These are phyloP conservation scores for Colistium nudipinnis DNA, from an alignment of 2,113 vertebrate species.

Conservation along the genomic window DNA sequence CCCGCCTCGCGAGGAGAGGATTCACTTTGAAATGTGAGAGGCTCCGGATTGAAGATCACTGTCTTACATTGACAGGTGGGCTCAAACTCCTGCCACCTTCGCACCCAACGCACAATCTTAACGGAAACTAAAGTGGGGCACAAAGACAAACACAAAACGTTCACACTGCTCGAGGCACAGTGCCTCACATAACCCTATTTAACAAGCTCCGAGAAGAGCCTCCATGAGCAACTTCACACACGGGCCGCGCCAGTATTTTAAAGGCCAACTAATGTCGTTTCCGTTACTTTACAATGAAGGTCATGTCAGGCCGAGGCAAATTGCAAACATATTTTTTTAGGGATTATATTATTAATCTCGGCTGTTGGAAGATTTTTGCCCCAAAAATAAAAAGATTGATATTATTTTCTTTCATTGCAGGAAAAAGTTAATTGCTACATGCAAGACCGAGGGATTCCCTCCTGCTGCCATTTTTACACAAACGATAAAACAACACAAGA, in stretches of 20 bases:
- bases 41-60: slow-evolving; percentile 27
- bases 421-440: neutral
- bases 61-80: slow-evolving; percentile 48
- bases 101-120: slow-evolving; percentile 46
- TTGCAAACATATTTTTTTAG: too few species aligned
- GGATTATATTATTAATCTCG: too few species aligned
- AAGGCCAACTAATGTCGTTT: too few species aligned
- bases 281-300: slow-evolving; percentile 21
- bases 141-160: slow-evolving; percentile 13
- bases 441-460: too few species aligned
- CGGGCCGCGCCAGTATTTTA: too few species aligned
- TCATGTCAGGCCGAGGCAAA: neutral
- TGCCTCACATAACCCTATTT: slow-evolving; percentile 27
- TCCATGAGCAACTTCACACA: neutral
- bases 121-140: slow-evolving; percentile 34
- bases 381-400: too few species aligned
- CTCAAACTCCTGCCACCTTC: slow-evolving; percentile 29
- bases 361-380: too few species aligned
- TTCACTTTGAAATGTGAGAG: slow-evolving; percentile 71
- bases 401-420: neutral
- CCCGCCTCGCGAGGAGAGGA: slow-evolving; percentile 14
- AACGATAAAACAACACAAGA: neutral
- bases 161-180: neutral
- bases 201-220: slow-evolving; percentile 12
- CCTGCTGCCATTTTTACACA: neutral